Evolutionary conservation across 2,113 vertebrate genomes (phyloP), one percentile per base, ranked within the genome.

Genomic region (Castor canadensis): DNA sequence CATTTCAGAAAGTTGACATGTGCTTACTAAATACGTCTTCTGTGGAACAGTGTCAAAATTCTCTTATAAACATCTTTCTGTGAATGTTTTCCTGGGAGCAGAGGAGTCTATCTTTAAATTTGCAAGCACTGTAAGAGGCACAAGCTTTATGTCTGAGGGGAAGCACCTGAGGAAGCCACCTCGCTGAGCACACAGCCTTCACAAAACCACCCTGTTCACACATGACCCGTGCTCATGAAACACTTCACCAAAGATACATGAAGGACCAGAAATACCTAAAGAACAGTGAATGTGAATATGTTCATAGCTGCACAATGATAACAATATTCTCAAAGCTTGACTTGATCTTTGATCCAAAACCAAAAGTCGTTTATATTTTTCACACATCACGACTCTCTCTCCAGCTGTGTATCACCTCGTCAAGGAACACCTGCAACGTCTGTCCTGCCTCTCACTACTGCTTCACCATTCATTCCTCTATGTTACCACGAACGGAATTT

Each of bases 11-110:
- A 89, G 45, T 77, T 89, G 67, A 82, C 30, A 43, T 45, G 24
- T 84, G 71, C 82, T 91, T 69, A 64, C 64, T 93, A 93, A 95
- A 77, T 38, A 84, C 3, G 0, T 87, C 89, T 95, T 82, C 24
- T 64, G 60, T 28, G 89, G 92, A 88, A 93, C 52, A 79, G 43
- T 94, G 94, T 80, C 77, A 88, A 77, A 88, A 92, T 87, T 94
- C 54, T 91, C 62, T 75, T 91, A 77, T 76, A 69, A 88, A 91
- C 56, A 38, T 67, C 80, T 76, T 38, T 71, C 60, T 69, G 28
- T 4, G 45, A 86, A 81, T 43, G 54, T 79, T 91, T 91, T 58
- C n/a, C 93, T 82, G 35, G 49, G 80, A 95, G 79, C 28, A 24
- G 86, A 73, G 66, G 54, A 67, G 54, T 58, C 71, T 95, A 58